Base-by-base conservation (phyloP, 1,140 invertebrate genomes). In the Periplaneta americana region DNA sequence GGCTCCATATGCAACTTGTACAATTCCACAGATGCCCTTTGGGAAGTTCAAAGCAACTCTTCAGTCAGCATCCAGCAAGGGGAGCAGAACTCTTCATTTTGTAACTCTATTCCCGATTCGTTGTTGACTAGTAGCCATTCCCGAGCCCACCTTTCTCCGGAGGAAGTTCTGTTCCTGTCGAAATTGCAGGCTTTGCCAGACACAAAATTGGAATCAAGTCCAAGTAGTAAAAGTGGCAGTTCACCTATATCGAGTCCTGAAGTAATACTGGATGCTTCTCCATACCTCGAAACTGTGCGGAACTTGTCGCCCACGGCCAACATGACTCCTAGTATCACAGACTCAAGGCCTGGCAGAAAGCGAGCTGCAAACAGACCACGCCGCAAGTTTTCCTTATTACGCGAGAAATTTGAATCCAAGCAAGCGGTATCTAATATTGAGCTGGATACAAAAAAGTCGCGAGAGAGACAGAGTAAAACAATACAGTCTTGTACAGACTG, bases 371-470 rank as follows among this genome's bases (percentile, higher is more conserved):
- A 85, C 83, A 88, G 87, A 85, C 90, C 91, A 0, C 88, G 90
- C 79, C 86, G 91, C 84, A 92, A 92, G 85, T 92, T 92, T 86
- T 92, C 91, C 13, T 86, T 92, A 76, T 84, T 92, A 34, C 88
- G 91, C 82, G 92, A 93, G 83, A 89, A 88, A 83, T 92, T 92
- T 85, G 92, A 93, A 86, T 88, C 90, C 35, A 89, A 90, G 86
- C 85, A 87, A 74, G 88, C 88, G 83, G 81, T 32, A 78, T 13
- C 57, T 75, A 82, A 74, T 34, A 78, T 57, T 31, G 32, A 78
- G 22, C 76, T 11, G 33, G 39, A 66, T 13, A 6, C 22, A 9
- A 66, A 37, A 17, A 37, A 9, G 9, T 13, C 33, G 34, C 22
- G 28, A n/a, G 1, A 5, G 22, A 22, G 22, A 0, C n/a, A n/a